Evolutionary conservation across 2,888 invertebrate species (phyloP), one percentile per base, ranked within the genome.

Genomic region (Perdita meconis): DNA sequence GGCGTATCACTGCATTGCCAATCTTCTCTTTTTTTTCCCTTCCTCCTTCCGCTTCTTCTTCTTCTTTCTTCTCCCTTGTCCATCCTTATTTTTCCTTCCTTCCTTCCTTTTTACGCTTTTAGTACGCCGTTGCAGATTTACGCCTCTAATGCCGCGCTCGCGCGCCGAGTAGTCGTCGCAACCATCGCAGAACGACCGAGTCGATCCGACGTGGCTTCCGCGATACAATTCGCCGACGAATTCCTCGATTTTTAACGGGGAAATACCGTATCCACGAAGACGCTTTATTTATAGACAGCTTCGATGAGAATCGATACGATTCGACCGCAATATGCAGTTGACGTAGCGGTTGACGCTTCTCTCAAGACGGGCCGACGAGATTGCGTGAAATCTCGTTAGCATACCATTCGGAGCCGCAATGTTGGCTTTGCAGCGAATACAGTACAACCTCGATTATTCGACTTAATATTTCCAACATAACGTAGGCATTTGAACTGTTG

Each of bases 1-100:
- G 83, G 82, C 84, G 80, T 86, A 87, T 87, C 85, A 77, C 86
- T 86, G 88, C 86, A 85, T 87, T 83, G 80, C 84, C 86, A 85
- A 83, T 86, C 78, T 72, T 83, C 66, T 70, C 61, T 72, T 80
- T 81, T 72, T 57, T 61, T 56, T 34, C 26, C 40, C 22, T 53
- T 44, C 16, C 40, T 16, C 10, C 38, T 30, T 38, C 34, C 30
- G 26, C 19, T 30, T 30, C 12, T 22, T 26, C 34, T 13, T 47
- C 26, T 47, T 38, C 8, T 12, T 16, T 55, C 22, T 70, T 51
- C 55, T 66, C 26, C n/a, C 50, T 65, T 50, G 51, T 40, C 51
- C 24, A 8, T 30, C 38, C 50, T 22, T 63, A 34, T 36, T 16
- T 16, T 24, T 8, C 3, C 24, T 12, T 30, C 60, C 57, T 42